These are phyloP conservation scores for Montipora sp. DNA, from an alignment of 64 coral and sea anemone species.

Conservation along the genomic window DNA sequence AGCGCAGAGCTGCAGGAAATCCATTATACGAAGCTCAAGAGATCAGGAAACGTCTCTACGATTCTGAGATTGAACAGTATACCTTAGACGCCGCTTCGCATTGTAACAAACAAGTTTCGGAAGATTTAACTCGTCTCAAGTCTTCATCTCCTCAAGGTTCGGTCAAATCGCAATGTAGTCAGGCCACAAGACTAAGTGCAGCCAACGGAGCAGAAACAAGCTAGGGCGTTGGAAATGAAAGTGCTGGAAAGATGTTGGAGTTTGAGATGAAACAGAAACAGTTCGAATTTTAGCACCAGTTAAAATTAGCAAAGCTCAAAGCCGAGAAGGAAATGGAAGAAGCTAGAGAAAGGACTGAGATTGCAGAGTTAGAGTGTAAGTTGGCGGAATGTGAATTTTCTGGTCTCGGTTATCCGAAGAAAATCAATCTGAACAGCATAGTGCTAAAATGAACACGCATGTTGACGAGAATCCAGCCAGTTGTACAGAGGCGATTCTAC, in stretches of 20 bases:
- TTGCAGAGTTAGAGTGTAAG: conserved; percentile 22
- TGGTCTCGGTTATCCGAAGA: not conserved
- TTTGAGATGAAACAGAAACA: conserved; percentile 7
- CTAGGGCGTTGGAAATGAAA: not conserved
- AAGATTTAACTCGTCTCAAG: not conserved
- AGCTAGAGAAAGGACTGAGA: conserved; percentile 4
- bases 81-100: not conserved
- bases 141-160: not conserved
- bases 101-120: conserved; percentile 1
- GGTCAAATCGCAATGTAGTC: not conserved
- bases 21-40: not conserved
- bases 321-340: not conserved
- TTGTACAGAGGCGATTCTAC: not conserved
- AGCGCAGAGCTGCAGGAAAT: not conserved
- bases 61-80: not conserved
- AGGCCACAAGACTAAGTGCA: not conserved
- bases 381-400: not conserved
- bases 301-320: conserved; percentile 4
- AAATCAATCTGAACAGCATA: not conserved
- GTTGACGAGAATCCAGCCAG: not conserved
- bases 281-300: not conserved
- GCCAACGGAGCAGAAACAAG: not conserved
- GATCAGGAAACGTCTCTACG: not conserved
- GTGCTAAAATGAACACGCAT: not conserved
- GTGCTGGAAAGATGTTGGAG: not conserved